These are phyloP conservation scores for Drepana arcuata DNA, from an alignment of 1,140 invertebrate species.

Conservation along the genomic window DNA sequence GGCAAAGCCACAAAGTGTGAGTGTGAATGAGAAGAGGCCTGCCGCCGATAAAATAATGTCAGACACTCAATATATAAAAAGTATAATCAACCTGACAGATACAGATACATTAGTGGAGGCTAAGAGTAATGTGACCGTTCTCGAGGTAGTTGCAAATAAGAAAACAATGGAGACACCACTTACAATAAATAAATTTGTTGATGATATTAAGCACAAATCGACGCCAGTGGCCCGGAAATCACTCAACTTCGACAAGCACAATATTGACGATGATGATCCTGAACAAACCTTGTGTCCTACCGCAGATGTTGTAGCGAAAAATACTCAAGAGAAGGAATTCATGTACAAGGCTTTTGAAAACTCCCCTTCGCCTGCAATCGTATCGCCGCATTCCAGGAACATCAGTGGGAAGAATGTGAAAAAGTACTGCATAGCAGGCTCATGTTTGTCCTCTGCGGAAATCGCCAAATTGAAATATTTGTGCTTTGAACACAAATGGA, in stretches of 20 bases:
- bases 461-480: conserved; percentile 28
- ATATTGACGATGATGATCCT: conserved; percentile 21
- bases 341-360: conserved; percentile 45
- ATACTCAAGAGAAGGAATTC: conserved; percentile 51
- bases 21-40: too few relatives aligned
- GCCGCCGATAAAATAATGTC: conserved; percentile 1
- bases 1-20: too few relatives aligned
- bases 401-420: too few relatives aligned
- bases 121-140: too few relatives aligned
- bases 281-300: conserved; percentile 39
- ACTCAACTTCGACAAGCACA: conserved; percentile 35
- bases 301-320: conserved; percentile 25
- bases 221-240: conserved; percentile 56
- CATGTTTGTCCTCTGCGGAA: conserved; percentile 34
- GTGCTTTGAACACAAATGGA: conserved; percentile 38
- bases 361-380: conserved; percentile 9
- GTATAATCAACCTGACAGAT: conserved; percentile 7
- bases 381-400: conserved; percentile 6
- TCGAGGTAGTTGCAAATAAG: conserved; percentile 13
- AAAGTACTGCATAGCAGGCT: conserved; percentile 42
- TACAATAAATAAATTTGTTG: conserved; percentile 49
- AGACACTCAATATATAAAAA: conserved; percentile 6
- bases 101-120: conserved; percentile 18
- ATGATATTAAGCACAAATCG: conserved; percentile 47
- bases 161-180: conserved; percentile 40